Evolutionary conservation across 2,888 invertebrate genomes (phyloP), one percentile per base, ranked within the genome.

Genomic region (Orchesella flavescens): DNA sequence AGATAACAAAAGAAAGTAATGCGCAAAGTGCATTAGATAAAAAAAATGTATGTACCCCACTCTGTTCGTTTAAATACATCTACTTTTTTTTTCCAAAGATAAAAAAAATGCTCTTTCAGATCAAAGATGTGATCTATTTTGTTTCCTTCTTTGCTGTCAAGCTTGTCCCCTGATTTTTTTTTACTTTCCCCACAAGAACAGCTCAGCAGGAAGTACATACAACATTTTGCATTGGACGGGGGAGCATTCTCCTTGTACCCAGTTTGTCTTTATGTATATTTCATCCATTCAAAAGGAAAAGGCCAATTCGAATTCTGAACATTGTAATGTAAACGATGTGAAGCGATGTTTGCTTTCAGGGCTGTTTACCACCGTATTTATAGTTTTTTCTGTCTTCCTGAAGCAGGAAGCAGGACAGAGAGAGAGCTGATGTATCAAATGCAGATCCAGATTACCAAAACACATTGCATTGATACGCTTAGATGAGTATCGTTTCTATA

Each of bases 191-290:
- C 46, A 34, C 71, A 69, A 75, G 23, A 44, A 19, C n/a, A 43
- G n/a, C 72, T 43, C 79, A 79, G 79, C 73, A 79, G 79, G 79
- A 79, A 79, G 73, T 23, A 19, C 34, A 43, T 66, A 44, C 53
- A 53, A 44, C 53, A 53, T 53, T 61, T 61, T 61, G 61, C 17
- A 21, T 1, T 61, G 13, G 13, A 61, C 5, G 61, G 61, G 59
- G 61, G 17, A 61, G 61, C 2, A 21, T 19, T 21, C 21, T 61
- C 44, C 65, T 68, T 66, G 7, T 24, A 65, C 65, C 21, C 65
- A 3, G n/a, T 2, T 49, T 61, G 61, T 61, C 61, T 77, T 66
- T 68, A 23, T 57, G 49, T 24, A 19, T 4, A n/a, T 34, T 68
- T 10, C 55, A 57, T 59, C 68, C 46, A 77, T 77, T 77, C 68